Conservation (phyloP, 2,888 invertebrate genomes). For the Entomobrya multifasciata region DNA sequence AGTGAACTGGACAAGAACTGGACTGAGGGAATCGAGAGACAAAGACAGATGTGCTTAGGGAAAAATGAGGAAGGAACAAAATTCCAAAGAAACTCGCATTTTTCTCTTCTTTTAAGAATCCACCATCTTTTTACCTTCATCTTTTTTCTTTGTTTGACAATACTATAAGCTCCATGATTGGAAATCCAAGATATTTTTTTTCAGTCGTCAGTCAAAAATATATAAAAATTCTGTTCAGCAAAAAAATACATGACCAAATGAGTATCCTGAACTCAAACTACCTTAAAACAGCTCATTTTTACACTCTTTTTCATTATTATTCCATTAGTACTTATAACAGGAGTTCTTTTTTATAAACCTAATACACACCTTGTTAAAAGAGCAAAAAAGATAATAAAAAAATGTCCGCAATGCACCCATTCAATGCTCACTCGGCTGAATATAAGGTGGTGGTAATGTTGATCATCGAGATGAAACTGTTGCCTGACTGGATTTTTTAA, state of each 20-base stretch:
- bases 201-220: neutral
- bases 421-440: slow-evolving; percentile 21
- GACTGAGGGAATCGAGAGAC: slow-evolving; percentile 5
- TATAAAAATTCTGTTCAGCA: neutral
- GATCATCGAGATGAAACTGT: slow-evolving; percentile 62
- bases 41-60: slow-evolving; percentile 55
- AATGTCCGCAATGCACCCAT: slow-evolving; percentile 52
- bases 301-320: slow-evolving; percentile 34
- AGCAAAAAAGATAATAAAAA: neutral
- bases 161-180: slow-evolving; percentile 17
- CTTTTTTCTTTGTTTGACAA: slow-evolving; percentile 6
- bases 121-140: neutral
- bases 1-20: neutral
- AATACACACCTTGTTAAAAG: slow-evolving; percentile 8
- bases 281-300: slow-evolving; percentile 56
- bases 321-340: slow-evolving; percentile 14
- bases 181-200: neutral
- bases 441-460: slow-evolving; percentile 7
- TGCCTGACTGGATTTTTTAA: slow-evolving; percentile 72
- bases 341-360: neutral
- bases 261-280: too few relatives aligned
- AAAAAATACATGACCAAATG: neutral
- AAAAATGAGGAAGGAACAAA: slow-evolving; percentile 12
- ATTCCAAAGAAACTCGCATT: slow-evolving; percentile 30
- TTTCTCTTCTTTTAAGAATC: neutral